Percentiles rank a stretch among this genome's conserved stretches.
Evolutionary conservation across 2,797 vertebrate species (phyloP).

Genomic region (Tadarida brasiliensis): DNA sequence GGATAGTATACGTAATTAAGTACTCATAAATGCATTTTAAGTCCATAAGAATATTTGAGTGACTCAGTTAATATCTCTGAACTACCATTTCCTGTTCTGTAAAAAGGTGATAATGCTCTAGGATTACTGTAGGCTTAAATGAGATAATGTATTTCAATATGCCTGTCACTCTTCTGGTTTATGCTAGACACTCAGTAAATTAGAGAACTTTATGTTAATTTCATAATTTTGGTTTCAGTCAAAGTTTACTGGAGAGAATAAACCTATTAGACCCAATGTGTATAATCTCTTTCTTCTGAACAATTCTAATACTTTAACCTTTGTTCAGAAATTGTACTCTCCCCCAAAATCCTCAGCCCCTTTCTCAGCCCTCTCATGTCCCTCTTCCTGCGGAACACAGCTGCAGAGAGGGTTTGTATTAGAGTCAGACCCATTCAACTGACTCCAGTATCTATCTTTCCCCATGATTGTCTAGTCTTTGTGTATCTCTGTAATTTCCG

Average conservation of each 20-base stretch:
- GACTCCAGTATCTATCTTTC: not conserved
- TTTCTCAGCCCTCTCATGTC: not conserved
- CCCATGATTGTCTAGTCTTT: not conserved
- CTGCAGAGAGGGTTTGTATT: not conserved
- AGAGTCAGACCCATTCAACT: not conserved
- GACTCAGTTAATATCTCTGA: conserved; percentile 10
- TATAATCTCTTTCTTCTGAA: not conserved
- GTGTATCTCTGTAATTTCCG: not conserved
- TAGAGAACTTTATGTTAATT: not conserved
- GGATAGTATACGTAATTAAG: not conserved
- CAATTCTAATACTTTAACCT: not conserved
- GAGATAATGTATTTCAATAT: conserved; percentile 8
- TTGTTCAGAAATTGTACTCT: not conserved
- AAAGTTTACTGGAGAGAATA: conserved; percentile 36
- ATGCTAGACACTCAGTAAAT: not conserved
- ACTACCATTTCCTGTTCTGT: not conserved
- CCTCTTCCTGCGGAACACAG: not conserved
- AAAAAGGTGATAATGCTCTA: not conserved
- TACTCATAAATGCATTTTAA: conserved; percentile 11
- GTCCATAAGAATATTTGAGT: not conserved
- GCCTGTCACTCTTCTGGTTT: not conserved
- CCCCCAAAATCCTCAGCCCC: not conserved
- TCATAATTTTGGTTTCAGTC: not conserved
- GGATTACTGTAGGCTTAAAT: not conserved
- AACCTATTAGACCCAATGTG: not conserved